phyloP scores from a whole-genome alignment of 1,140 invertebrate species.

The Matsumurasca onukii region DNA sequence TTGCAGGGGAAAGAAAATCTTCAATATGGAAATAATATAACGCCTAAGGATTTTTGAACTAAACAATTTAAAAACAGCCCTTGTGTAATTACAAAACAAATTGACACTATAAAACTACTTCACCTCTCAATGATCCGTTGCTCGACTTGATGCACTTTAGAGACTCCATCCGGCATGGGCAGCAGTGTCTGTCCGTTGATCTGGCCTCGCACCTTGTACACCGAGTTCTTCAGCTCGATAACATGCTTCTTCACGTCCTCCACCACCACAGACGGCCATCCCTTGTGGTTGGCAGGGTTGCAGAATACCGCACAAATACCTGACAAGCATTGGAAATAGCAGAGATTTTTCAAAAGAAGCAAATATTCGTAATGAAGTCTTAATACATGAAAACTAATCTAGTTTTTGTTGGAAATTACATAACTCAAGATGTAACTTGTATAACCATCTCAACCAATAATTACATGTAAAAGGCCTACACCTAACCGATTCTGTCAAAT shows the following conservation, averaged over 20 bases:
- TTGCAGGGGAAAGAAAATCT: too few relatives aligned
- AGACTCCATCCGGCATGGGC: conserved; percentile 75
- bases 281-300: conserved; percentile 65
- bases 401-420: too few relatives aligned
- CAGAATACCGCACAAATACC: conserved; percentile 74
- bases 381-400: too few relatives aligned
- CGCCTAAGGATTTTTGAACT: too few relatives aligned
- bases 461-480: too few relatives aligned
- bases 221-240: conserved; percentile 68
- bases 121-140: conserved; percentile 58
- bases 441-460: conserved; percentile 17
- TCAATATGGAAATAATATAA: too few relatives aligned
- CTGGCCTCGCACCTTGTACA: conserved; percentile 69
- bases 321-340: too few relatives aligned
- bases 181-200: conserved; percentile 65
- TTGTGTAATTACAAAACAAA: too few relatives aligned
- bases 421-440: conserved; percentile 5
- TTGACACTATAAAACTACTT: too few relatives aligned
- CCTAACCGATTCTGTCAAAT: too few relatives aligned
- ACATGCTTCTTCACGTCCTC: conserved; percentile 75
- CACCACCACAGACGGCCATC: conserved; percentile 73
- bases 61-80: too few relatives aligned
- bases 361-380: too few relatives aligned
- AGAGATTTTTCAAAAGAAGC: conserved; percentile 10
- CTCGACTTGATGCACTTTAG: conserved; percentile 63